Evolutionary conservation across 2,113 vertebrate species (phyloP).

Genomic region (Grammomys dolichurus): DNA sequence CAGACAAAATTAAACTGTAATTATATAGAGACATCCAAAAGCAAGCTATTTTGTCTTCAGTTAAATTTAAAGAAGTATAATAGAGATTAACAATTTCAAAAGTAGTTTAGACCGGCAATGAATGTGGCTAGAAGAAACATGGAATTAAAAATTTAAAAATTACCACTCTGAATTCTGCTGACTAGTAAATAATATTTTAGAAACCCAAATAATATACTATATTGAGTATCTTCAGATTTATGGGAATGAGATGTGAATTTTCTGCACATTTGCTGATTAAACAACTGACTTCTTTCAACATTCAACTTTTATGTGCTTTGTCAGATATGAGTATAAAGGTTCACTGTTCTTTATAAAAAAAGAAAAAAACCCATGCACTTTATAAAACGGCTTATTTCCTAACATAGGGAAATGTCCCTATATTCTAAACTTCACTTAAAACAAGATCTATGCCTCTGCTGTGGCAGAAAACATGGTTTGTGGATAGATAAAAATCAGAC

Average conservation of each 20-base stretch:
- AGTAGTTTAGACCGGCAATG: constrained; percentile 79
- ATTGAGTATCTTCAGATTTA: constrained; percentile 62
- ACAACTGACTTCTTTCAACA: constrained; percentile 78
- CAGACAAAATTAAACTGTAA: constrained; percentile 77
- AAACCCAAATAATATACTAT: constrained; percentile 50
- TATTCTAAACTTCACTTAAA: too few relatives aligned
- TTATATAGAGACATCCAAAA: constrained; percentile 79
- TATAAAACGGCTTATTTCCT: too few relatives aligned
- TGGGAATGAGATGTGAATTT: constrained; percentile 57
- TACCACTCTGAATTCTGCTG: constrained; percentile 66
- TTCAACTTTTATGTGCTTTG: not conserved
- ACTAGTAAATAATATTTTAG: constrained; percentile 74
- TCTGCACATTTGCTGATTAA: constrained; percentile 64
- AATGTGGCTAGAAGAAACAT: constrained; percentile 64
- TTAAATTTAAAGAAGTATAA: constrained; percentile 73
- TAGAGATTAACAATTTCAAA: constrained; percentile 75
- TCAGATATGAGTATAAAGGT: too few relatives aligned
- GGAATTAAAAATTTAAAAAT: constrained; percentile 72
- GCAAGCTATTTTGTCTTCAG: constrained; percentile 73
- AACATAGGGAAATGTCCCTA: too few relatives aligned
- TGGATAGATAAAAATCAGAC: too few relatives aligned
- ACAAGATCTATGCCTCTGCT: too few relatives aligned
- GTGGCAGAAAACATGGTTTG: too few relatives aligned
- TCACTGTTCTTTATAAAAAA: too few relatives aligned
- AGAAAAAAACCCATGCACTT: too few relatives aligned